These are phyloP conservation scores for Phortica okadai DNA, from an alignment of 2,888 invertebrate species.

Conservation along the genomic window DNA sequence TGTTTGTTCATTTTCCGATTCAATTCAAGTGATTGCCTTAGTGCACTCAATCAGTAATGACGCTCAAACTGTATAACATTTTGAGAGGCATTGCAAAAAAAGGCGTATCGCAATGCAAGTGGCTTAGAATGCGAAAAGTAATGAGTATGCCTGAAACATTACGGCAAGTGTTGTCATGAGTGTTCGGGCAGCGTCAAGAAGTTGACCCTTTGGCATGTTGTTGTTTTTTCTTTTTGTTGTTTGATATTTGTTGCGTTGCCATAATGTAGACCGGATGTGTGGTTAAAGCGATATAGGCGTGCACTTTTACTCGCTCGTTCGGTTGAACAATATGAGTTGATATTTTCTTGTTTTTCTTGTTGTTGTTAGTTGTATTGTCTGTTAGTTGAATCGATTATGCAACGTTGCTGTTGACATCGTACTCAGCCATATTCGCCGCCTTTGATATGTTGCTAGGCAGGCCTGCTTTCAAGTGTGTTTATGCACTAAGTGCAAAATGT, in stretches of 20 bases:
- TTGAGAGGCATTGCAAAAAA: conserved; percentile 32
- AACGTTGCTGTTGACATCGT: conserved; percentile 34
- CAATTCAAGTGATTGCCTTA: no score
- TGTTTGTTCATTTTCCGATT: no score
- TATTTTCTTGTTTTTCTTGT: background rate
- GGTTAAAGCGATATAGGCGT: background rate
- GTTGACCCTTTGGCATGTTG: background rate
- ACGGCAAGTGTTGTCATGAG: no score
- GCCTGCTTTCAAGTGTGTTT: conserved; percentile 31
- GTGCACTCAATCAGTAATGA: background rate
- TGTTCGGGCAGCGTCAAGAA: no score
- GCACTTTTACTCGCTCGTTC: background rate
- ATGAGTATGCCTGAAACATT: no score
- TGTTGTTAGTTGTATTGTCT: conserved; percentile 41
- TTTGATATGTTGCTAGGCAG: conserved; percentile 35
- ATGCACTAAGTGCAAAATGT: conserved; percentile 8
- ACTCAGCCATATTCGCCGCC: conserved; percentile 44
- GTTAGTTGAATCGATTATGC: conserved; percentile 63
- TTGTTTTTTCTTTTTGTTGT: background rate
- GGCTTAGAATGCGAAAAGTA: no score
- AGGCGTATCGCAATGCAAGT: no score
- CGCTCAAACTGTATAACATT: conserved; percentile 21
- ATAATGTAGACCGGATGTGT: background rate
- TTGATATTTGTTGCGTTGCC: background rate
- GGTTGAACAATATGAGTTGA: background rate